These are phyloP conservation scores for Octonoba sinensis DNA, from an alignment of 2,888 invertebrate species.

Conservation along the genomic window DNA sequence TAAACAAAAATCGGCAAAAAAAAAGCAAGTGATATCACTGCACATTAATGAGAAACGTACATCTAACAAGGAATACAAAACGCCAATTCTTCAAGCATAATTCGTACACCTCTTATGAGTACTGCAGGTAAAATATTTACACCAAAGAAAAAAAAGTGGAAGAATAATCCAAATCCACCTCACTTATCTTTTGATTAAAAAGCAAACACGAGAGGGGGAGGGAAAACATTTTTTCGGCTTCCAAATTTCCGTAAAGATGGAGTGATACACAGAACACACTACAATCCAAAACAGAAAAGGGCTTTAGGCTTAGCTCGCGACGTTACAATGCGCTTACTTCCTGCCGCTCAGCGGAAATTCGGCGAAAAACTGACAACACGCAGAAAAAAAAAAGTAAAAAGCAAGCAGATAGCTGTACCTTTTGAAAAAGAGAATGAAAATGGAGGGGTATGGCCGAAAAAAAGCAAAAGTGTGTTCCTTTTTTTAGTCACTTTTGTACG, in stretches of 20 bases:
- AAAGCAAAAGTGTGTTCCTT: constrained; percentile 8
- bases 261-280: background rate
- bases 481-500: constrained; percentile 2
- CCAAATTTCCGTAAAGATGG: background rate
- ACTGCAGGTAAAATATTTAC: too few relatives aligned
- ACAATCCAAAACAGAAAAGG: too few relatives aligned
- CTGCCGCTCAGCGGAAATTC: constrained; percentile 17
- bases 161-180: background rate
- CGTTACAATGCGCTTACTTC: constrained; percentile 10
- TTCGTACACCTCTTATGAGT: background rate
- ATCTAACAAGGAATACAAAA: background rate
- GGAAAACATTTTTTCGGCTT: too few relatives aligned
- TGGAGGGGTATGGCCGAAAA: background rate
- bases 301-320: background rate
- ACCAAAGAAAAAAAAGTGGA: background rate
- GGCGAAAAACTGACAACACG: constrained; percentile 27
- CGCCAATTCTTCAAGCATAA: background rate
- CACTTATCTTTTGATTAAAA: too few relatives aligned
- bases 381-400: constrained; percentile 10
- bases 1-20: too few relatives aligned
- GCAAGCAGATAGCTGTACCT: constrained; percentile 4
- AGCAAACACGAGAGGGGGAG: too few relatives aligned
- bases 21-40: too few relatives aligned
- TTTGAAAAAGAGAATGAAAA: constrained; percentile 18
- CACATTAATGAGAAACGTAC: too few relatives aligned